Base-by-base conservation (phyloP, 37 sponge, comb jelly and placozoan genomes). In the Eunapius fragilis region DNA sequence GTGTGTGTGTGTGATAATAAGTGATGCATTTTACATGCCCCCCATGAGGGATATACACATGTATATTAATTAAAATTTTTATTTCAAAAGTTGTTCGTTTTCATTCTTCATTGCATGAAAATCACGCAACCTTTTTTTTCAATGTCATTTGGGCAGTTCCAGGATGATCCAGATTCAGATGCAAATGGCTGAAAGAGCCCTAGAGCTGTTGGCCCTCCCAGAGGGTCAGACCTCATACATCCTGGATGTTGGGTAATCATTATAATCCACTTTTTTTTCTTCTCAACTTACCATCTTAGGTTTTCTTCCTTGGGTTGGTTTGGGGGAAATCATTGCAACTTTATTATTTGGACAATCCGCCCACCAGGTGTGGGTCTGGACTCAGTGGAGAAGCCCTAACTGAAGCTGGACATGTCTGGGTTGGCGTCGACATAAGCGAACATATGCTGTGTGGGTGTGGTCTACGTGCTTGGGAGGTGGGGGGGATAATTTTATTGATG, bases 221-320 rank as follows among this genome's bases (percentile, higher is more conserved):
- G 91, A 89, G 24, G 95, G 84, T 79, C 78, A 83, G 38, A 89
- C 99, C 25, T 75, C 84, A 27, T 94, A 93, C 80, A 86, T 99
- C n/a, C 95, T 99, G 67, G 99, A 99, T 79, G 90, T 99, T 48
- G 99, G 99, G 95, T 97, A 70, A 80, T 87, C 49, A 70, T n/a
- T n/a, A n/a, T n/a, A n/a, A n/a, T n/a, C 23, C 31, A 75, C 27
- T 25, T 25, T 10, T 36, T 13, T 25, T 35, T 31, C 23, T 10
- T n/a, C 31, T 6, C 26, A 30, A n/a, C 38, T 33, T 26, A 68
- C 24, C 14, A 35, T 77, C 37, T 32, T 7, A 37, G 77, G 70
- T 50, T 68, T 19, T 23, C 11, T 30, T 72, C 19, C 13, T 87
- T n/a, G n/a, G n/a, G n/a, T n/a, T n/a, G n/a, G n/a, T n/a, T n/a